phyloP scores from a whole-genome alignment of 92 coral and sea anemone genomes.

The Phenganax stokvisi region DNA sequence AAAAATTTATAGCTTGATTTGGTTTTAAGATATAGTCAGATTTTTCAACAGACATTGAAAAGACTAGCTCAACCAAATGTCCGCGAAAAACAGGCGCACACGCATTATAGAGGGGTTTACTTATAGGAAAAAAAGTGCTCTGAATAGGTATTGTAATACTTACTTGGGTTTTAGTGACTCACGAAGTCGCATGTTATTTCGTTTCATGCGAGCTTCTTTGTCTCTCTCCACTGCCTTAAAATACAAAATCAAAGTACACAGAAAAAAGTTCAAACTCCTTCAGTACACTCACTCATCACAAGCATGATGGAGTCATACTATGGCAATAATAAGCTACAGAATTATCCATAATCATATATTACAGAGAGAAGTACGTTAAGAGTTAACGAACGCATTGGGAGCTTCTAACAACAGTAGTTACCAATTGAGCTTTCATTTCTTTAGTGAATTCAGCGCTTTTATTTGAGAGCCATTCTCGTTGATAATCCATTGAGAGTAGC shows the following conservation, averaged over 20 bases:
- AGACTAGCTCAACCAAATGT: too few relatives aligned
- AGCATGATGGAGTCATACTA: background rate
- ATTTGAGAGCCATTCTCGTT: slow-evolving; percentile 72
- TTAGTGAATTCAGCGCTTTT: slow-evolving; percentile 52
- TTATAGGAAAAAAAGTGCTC: background rate
- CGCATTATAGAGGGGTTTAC: background rate
- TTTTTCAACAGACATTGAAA: too few relatives aligned
- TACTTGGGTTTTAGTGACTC: slow-evolving; percentile 28
- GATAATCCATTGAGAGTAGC: slow-evolving; percentile 12
- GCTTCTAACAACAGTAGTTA: slow-evolving; percentile 5
- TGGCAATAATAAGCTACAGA: too few relatives aligned
- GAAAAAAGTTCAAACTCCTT: slow-evolving; percentile 63
- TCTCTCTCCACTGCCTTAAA: slow-evolving; percentile 16
- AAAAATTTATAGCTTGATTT: background rate
- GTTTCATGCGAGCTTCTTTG: slow-evolving; percentile 17
- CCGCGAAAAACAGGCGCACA: too few relatives aligned
- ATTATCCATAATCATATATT: too few relatives aligned
- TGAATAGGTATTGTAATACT: background rate
- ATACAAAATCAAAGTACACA: background rate
- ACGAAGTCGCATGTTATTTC: slow-evolving; percentile 16
- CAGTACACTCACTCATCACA: slow-evolving; percentile 30
- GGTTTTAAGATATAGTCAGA: too few relatives aligned
- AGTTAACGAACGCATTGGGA: too few relatives aligned
- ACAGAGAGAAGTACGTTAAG: too few relatives aligned
- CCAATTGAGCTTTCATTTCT: slow-evolving; percentile 56